A percentile compares a stretch with the other conserved stretches of the same genome.
These are phyloP conservation scores for Rhabdomys dilectus DNA, from an alignment of 2,113 vertebrate genomes.

Conservation along the genomic window DNA sequence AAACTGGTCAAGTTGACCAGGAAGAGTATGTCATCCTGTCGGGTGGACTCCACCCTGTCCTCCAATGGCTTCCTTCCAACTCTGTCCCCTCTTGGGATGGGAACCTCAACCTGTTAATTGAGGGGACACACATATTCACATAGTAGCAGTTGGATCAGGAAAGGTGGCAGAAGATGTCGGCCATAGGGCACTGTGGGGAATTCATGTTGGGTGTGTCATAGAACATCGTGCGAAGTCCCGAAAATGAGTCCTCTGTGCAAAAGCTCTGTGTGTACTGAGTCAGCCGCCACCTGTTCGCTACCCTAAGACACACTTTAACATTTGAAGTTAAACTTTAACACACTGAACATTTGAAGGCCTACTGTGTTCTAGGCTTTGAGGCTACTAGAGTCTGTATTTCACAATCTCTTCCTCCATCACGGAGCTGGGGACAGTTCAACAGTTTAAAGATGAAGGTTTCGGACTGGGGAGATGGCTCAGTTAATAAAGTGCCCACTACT, in stretches of 20 bases:
- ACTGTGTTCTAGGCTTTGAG: not conserved
- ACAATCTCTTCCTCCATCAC: rapidly evolving
- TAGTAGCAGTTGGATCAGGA: not conserved
- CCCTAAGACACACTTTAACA: too few species aligned
- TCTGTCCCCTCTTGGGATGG: not conserved
- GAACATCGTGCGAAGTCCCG: not conserved
- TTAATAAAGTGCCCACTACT: not conserved
- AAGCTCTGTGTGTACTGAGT: not conserved
- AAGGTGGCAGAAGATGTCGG: not conserved
- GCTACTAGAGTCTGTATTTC: not conserved
- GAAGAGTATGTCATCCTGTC: too few species aligned
- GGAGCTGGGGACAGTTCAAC: rapidly evolving
- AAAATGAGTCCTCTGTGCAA: too few species aligned
- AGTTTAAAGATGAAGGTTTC: not conserved
- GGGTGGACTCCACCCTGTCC: rapidly evolving
- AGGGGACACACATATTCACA: not conserved
- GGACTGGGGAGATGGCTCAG: not conserved
- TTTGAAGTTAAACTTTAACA: rapidly evolving
- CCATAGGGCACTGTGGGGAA: not conserved
- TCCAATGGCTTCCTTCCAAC: not conserved
- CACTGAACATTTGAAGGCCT: not conserved
- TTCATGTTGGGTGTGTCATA: not conserved
- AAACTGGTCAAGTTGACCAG: not conserved
- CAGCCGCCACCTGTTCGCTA: not conserved
- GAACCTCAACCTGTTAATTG: not conserved